A percentile compares a stretch with the other conserved stretches of the same genome.
Conservation (phyloP, 2,797 vertebrate genomes). For the Cirrhinus mrigala region DNA sequence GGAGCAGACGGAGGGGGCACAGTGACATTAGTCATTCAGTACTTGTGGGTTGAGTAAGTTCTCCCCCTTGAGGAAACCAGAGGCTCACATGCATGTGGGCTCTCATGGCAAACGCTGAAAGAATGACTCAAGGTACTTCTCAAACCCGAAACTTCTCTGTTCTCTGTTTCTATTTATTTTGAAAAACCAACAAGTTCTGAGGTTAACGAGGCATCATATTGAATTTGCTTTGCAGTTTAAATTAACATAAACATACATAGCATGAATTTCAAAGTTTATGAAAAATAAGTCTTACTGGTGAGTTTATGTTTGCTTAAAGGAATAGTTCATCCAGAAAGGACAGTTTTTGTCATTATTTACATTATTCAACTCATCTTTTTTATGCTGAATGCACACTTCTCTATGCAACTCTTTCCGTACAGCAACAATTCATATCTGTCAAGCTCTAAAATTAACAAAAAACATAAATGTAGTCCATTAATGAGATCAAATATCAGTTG, state of each 20-base stretch:
- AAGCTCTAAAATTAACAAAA: background rate
- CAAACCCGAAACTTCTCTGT: conserved; percentile 45
- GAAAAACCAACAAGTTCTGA: conserved; percentile 13
- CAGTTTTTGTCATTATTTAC: background rate
- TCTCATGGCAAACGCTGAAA: conserved; percentile 44
- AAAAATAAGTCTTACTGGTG: background rate
- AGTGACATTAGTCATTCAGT: conserved; percentile 63
- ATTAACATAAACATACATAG: background rate
- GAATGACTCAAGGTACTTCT: conserved; percentile 59
- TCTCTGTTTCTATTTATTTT: conserved; percentile 32
- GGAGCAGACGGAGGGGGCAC: conserved; percentile 58
- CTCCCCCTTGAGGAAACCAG: conserved; percentile 60
- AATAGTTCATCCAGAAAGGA: background rate
- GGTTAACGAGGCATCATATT: conserved; percentile 19
- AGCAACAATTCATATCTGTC: background rate
- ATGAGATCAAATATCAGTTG: background rate
- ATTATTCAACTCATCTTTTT: background rate
- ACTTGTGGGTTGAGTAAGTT: conserved; percentile 63
- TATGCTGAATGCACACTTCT: background rate
- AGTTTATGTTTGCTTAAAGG: background rate
- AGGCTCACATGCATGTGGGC: conserved; percentile 56
- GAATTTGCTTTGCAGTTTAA: background rate
- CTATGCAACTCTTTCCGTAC: background rate
- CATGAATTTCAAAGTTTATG: background rate
- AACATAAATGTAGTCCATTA: background rate